A percentile compares a stretch with the other conserved stretches of the same genome.
These are phyloP conservation scores for Galaxea fascicularis DNA, from an alignment of 92 coral and sea anemone species.

Conservation along the genomic window DNA sequence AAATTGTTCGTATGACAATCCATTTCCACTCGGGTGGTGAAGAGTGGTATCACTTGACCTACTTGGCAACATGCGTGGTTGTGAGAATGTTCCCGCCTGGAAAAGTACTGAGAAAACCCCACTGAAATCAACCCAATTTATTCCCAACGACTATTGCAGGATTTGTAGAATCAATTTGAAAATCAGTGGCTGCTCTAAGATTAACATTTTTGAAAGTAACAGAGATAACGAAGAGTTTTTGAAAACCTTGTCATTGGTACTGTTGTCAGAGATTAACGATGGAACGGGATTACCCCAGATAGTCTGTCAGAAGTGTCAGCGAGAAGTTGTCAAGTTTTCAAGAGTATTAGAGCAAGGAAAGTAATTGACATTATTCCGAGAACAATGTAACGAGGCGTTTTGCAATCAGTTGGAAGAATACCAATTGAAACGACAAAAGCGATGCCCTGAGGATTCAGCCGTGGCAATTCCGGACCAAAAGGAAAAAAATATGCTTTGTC, in stretches of 20 bases:
- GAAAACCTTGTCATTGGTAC: conserved; percentile 22
- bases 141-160: conserved; percentile 41
- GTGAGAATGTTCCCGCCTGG: conserved; percentile 14
- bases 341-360: conserved; percentile 32
- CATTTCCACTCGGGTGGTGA: no score
- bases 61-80: not conserved
- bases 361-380: conserved; percentile 36
- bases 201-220: conserved; percentile 39
- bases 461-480: not conserved
- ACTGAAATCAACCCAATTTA: conserved; percentile 20
- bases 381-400: conserved; percentile 13
- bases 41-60: conserved; percentile 12
- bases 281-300: conserved; percentile 36
- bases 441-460: conserved; percentile 33
- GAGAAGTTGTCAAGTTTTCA: conserved; percentile 34
- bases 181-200: conserved; percentile 56
- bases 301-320: conserved; percentile 50
- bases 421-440: conserved; percentile 30
- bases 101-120: conserved; percentile 19
- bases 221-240: conserved; percentile 37
- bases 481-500: not conserved
- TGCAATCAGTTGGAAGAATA: conserved; percentile 16
- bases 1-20: no score
- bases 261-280: conserved; percentile 27
- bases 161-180: conserved; percentile 48